These are phyloP conservation scores for Tiliqua scincoides DNA, from an alignment of 2,113 vertebrate genomes.

Conservation along the genomic window DNA sequence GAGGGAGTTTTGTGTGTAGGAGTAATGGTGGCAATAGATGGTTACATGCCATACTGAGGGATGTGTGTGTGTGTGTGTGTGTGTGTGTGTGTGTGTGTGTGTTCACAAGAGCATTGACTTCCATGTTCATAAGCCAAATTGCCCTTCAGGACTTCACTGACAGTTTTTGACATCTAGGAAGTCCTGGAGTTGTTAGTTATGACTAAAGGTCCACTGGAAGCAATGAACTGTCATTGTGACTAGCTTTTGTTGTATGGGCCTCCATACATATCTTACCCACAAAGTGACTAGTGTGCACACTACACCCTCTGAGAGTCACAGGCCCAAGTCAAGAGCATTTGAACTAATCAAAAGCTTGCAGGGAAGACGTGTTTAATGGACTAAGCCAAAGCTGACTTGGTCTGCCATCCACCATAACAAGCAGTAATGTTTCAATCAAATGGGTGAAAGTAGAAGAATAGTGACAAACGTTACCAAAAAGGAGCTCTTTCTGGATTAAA, in stretches of 20 bases:
- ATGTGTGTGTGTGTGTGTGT: too few relatives aligned
- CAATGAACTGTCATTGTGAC: neutral
- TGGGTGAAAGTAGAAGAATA: too few relatives aligned
- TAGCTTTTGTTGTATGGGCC: neutral
- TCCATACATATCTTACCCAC: neutral
- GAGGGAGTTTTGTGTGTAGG: too few relatives aligned
- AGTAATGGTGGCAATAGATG: too few relatives aligned
- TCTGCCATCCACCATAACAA: neutral
- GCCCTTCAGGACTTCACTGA: neutral
- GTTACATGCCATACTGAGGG: too few relatives aligned
- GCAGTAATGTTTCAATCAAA: neutral
- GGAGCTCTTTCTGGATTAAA: neutral
- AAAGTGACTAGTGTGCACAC: neutral
- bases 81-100: too few relatives aligned
- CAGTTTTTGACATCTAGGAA: neutral
- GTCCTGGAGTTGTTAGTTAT: neutral
- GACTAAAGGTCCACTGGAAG: neutral
- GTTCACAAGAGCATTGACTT: neutral
- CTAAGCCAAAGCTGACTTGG: neutral
- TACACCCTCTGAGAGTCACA: neutral
- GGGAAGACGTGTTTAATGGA: neutral
- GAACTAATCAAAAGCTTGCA: neutral
- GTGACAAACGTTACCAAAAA: neutral
- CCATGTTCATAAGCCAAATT: neutral
- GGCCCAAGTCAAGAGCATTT: neutral